Conservation (phyloP, 1,140 invertebrate species). For the Chironomus tepperi region DNA sequence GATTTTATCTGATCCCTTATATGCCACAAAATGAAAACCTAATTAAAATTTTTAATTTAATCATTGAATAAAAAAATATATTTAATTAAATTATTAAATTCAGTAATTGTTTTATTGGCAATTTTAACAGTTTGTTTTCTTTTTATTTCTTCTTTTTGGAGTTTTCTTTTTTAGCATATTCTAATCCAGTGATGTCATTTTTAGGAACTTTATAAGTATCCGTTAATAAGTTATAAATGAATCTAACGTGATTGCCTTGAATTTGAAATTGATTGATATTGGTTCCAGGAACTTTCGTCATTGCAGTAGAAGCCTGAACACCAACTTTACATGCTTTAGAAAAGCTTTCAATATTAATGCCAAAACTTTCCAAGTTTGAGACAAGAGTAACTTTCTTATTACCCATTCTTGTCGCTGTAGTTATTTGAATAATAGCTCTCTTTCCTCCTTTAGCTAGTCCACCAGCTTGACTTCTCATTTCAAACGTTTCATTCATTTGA, state of each 20-base stretch:
- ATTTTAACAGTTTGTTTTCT: not conserved
- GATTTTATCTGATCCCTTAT: too few relatives aligned
- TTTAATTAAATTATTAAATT: too few relatives aligned
- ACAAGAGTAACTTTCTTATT: conserved; percentile 89
- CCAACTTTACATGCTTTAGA: conserved; percentile 73
- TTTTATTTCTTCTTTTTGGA: conserved; percentile 38
- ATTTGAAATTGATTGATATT: conserved; percentile 72
- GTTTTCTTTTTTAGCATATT: conserved; percentile 54
- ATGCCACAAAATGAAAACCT: too few relatives aligned
- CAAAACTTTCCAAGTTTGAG: conserved; percentile 77
- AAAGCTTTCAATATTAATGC: conserved; percentile 69
- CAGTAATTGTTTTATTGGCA: too few relatives aligned
- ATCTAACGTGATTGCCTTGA: conserved; percentile 84
- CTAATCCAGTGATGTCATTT: conserved; percentile 54
- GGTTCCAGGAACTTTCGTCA: conserved; percentile 63
- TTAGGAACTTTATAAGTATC: conserved; percentile 59
- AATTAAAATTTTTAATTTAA: too few relatives aligned
- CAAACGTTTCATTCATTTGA: conserved; percentile 67
- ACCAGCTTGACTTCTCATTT: conserved; percentile 44
- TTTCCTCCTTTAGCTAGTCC: conserved; percentile 56
- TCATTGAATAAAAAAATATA: too few relatives aligned
- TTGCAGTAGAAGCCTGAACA: conserved; percentile 76
- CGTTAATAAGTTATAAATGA: conserved; percentile 61
- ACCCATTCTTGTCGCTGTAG: conserved; percentile 64
- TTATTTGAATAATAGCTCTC: conserved; percentile 69